Evolutionary conservation across 2,113 vertebrate genomes (phyloP), one percentile per base, ranked within the genome.

Genomic region (Corythornis cristatus): DNA sequence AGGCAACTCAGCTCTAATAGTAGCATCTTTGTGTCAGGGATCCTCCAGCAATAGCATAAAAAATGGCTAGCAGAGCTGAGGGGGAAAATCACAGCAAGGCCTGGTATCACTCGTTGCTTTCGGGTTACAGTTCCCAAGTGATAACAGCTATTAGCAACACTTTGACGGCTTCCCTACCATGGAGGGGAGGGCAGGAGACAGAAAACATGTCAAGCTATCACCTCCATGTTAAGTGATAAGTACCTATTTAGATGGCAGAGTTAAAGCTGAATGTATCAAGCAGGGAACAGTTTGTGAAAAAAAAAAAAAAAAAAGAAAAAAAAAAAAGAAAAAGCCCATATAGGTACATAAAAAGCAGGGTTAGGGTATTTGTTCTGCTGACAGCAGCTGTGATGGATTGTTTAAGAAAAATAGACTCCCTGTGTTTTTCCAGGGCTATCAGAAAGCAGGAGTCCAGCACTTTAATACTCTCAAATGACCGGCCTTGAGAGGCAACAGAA

Each of bases 121-220:
- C 62, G 37, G 97, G 96, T 97, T 96, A 97, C 96, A 96, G 95
- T 96, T 96, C 96, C 89, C 96, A 93, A 97, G 94, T 97, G 97
- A 97, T 97, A 97, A 97, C 96, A 97, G 97, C 97, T 97, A 97
- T 97, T 97, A 97, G 94, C 96, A 97, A 97, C 97, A 96, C 95
- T 97, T 93, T 94, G 95, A 94, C 74, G 93, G 95, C 93, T 97
- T 97, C 96, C 95, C 97, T 94, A 92, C 96, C 28, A 48, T 86
- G 95, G 94, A 94, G 96, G 96, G 96, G 95, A 96, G 96, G 96
- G 96, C 92, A 91, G 86, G 95, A 95, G 96, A 96, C 96, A 96
- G 96, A 94, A 95, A 95, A 96, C 94, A 96, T 97, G 97, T 97
- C 97, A 97, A 96, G 93, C 93, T 86, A 93, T 96, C 96, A 96